Evolutionary conservation across 2,797 vertebrate genomes (phyloP).

Genomic region (Micromesistius poutassou): DNA sequence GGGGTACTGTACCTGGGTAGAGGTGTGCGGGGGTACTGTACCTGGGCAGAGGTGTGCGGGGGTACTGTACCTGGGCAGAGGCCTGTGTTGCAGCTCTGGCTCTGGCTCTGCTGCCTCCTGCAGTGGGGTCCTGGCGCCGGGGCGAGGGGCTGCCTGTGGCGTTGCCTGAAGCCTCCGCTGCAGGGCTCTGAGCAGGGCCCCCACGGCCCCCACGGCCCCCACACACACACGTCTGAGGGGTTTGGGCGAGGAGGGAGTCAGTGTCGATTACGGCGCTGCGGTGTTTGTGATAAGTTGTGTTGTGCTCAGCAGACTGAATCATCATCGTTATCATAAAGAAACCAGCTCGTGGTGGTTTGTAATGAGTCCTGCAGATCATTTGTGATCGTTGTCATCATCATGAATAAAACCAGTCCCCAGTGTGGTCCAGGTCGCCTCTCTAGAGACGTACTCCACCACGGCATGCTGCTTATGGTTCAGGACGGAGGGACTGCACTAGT

Average conservation of each 20-base stretch:
- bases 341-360: not conserved
- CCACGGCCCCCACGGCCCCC: constrained; percentile 84
- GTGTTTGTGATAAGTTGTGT: not conserved
- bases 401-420: not conserved
- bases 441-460: not conserved
- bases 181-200: constrained; percentile 82
- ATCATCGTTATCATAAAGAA: constrained; percentile 12
- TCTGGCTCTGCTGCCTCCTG: constrained; percentile 74
- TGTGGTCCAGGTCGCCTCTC: not conserved
- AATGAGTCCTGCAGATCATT: not conserved
- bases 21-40: not conserved
- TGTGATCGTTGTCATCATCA: not conserved
- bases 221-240: constrained; percentile 78
- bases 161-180: constrained; percentile 79
- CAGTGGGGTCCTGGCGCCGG: constrained; percentile 58
- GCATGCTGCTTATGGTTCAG: not conserved
- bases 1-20: not conserved
- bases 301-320: not conserved
- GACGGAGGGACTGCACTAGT: not conserved
- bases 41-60: not conserved
- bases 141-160: constrained; percentile 67
- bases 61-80: constrained; percentile 72
- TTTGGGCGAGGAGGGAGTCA: not conserved
- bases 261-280: not conserved
- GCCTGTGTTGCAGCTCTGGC: constrained; percentile 81